Evolutionary conservation across 2,113 vertebrate genomes (phyloP), one percentile per base, ranked within the genome.

Genomic region (Scopus umbretta): DNA sequence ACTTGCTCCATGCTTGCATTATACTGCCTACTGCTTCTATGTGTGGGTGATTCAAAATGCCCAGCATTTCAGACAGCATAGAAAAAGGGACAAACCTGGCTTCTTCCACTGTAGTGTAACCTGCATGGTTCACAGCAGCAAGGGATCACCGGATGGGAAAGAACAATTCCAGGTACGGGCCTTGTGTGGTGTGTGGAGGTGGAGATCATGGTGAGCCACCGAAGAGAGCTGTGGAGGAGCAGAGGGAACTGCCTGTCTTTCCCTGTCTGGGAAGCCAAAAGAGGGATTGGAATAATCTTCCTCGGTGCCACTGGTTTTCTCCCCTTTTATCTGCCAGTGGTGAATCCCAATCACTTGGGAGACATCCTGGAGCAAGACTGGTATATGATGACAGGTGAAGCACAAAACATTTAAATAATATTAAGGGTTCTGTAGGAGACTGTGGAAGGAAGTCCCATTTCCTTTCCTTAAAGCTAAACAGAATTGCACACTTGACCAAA

Each of bases 261-360:
- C n/a, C 32, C 55, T 26, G 26, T 34, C 63, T 70, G 27, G 18
- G 30, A 67, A 85, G 14, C 22, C 45, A n/a, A 38, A 36, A 40
- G 22, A 72, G 22, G 45, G 34, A 62, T 6, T 62, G 42, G 36
- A 83, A 73, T 75, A 43, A 75, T 36, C 18, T 52, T 68, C 42
- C 27, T 65, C 2, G 0, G 0, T 66, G 74, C 40, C 11, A 22
- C 47, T 72, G 9, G 0, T 2, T 82, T 61, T 68, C 45, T 76
- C 18, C 14, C 12, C 17, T 65, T 68, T 53, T 56, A 50, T 62
- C 63, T 90, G 53, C 45, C 71, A 61, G 7, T 38, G 29, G 36
- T 65, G 66, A 93, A 82, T 65, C 40, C 47, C 58, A 62, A 17
- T 50, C 9, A 5, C 23, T n/a, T 8, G 1, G 58, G 74, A 89